These are phyloP conservation scores for Clostera curtula DNA, from an alignment of 2,888 invertebrate species.

Conservation along the genomic window DNA sequence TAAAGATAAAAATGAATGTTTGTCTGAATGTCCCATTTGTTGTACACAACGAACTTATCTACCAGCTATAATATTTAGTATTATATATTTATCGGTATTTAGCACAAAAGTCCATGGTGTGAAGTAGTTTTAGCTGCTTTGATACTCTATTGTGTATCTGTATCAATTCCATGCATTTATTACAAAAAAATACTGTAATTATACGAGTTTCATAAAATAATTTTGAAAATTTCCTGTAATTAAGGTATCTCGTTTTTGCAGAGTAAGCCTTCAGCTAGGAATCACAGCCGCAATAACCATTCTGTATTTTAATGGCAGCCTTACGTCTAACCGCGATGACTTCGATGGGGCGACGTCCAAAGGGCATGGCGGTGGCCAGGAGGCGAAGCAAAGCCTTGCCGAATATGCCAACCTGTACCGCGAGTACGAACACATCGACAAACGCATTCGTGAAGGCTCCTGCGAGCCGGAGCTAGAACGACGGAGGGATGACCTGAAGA, in stretches of 20 bases:
- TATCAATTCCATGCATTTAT: too few species aligned
- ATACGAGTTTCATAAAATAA: too few species aligned
- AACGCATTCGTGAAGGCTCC: constrained; percentile 31
- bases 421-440: constrained; percentile 48
- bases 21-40: too few species aligned
- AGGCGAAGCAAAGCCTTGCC: constrained; percentile 46
- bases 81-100: too few species aligned
- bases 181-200: too few species aligned
- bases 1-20: too few species aligned
- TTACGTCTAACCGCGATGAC: constrained; percentile 43
- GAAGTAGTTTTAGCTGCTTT: too few species aligned
- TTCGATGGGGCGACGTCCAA: constrained; percentile 49
- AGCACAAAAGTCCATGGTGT: too few species aligned
- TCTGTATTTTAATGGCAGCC: constrained; percentile 30
- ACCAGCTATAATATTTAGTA: too few species aligned
- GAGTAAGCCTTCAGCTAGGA: neutral
- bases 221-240: too few species aligned
- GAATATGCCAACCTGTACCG: constrained; percentile 52
- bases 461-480: constrained; percentile 38
- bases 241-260: neutral
- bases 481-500: constrained; percentile 38
- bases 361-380: constrained; percentile 34
- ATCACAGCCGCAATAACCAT: constrained; percentile 2
- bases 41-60: too few species aligned
- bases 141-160: too few species aligned